phyloP scores from a whole-genome alignment of 2,113 vertebrate genomes.

The Entelurus aequoreus region DNA sequence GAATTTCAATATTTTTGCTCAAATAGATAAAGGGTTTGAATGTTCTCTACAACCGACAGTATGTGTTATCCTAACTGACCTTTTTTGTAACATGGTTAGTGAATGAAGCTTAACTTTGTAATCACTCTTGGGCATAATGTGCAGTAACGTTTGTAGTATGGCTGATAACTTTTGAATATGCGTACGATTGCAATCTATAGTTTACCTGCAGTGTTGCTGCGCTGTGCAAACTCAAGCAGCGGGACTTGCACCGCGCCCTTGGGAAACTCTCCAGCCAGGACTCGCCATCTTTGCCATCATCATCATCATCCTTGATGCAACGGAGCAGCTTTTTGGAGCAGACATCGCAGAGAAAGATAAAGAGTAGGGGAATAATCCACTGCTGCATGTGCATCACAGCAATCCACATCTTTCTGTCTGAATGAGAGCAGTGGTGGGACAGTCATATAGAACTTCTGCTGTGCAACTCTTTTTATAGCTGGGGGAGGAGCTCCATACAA shows the following conservation, averaged over 20 bases:
- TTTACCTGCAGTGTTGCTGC: conserved; percentile 67
- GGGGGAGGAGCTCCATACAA: conserved; percentile 47
- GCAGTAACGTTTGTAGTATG: not conserved
- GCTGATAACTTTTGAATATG: not conserved
- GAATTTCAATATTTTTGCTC: no score
- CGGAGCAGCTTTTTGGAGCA: conserved; percentile 49
- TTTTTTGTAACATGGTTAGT: no score
- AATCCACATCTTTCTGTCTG: conserved; percentile 24
- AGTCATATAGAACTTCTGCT: conserved; percentile 32
- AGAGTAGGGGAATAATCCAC: conserved; percentile 51
- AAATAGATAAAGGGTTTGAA: no score
- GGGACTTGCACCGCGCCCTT: conserved; percentile 80
- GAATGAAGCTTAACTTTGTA: no score
- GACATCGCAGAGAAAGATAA: conserved; percentile 56
- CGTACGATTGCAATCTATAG: no score
- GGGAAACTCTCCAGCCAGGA: conserved; percentile 64
- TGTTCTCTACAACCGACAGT: no score
- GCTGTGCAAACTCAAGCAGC: conserved; percentile 85
- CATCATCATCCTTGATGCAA: not conserved
- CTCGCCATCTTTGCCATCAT: conserved; percentile 71
- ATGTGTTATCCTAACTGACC: no score
- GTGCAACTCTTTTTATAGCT: conserved; percentile 30
- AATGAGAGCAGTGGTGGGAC: not conserved
- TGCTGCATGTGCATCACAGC: not conserved
- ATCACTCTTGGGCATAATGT: not conserved